Conservation (phyloP, 2,888 invertebrate genomes). For the Mesoligia furuncula region DNA sequence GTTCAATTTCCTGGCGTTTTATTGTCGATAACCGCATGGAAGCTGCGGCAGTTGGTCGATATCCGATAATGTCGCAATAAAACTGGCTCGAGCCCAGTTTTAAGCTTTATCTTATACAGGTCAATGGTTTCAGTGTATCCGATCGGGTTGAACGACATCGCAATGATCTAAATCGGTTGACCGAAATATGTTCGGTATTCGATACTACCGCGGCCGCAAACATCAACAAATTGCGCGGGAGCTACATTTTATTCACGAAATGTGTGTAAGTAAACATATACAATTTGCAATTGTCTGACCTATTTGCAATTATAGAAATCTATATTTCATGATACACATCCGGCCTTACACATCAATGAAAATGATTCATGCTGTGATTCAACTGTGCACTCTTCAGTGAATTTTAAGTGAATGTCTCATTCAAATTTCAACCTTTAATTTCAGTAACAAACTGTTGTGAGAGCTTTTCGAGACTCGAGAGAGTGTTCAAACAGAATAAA, state of each 20-base stretch:
- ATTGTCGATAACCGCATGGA: slow-evolving; percentile 54
- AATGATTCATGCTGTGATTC: slow-evolving; percentile 54
- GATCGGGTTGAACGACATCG: slow-evolving; percentile 75
- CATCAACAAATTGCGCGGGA: slow-evolving; percentile 52
- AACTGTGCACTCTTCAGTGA: slow-evolving; percentile 27
- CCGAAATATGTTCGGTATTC: slow-evolving; percentile 69
- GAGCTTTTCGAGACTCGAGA: slow-evolving; percentile 14
- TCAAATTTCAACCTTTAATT: slow-evolving; percentile 51
- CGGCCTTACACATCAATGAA: slow-evolving; percentile 32
- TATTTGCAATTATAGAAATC: slow-evolving; percentile 52
- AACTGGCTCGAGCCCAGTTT: slow-evolving; percentile 73
- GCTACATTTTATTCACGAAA: slow-evolving; percentile 37
- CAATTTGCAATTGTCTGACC: slow-evolving; percentile 47
- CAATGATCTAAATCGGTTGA: slow-evolving; percentile 72
- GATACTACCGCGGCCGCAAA: slow-evolving; percentile 59
- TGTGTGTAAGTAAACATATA: slow-evolving; percentile 46
- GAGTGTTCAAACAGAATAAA: slow-evolving; percentile 32
- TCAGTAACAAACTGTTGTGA: slow-evolving; percentile 22
- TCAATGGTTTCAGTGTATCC: slow-evolving; percentile 76
- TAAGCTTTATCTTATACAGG: slow-evolving; percentile 78
- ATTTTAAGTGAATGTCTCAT: slow-evolving; percentile 49
- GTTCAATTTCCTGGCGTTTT: slow-evolving; percentile 53
- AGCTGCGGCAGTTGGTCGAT: slow-evolving; percentile 55
- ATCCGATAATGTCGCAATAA: slow-evolving; percentile 69
- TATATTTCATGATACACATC: slow-evolving; percentile 51